Percentiles rank a stretch among this genome's conserved stretches.
These are phyloP conservation scores for Cercopithecus mona DNA, from an alignment of 2,113 vertebrate species.

Conservation along the genomic window DNA sequence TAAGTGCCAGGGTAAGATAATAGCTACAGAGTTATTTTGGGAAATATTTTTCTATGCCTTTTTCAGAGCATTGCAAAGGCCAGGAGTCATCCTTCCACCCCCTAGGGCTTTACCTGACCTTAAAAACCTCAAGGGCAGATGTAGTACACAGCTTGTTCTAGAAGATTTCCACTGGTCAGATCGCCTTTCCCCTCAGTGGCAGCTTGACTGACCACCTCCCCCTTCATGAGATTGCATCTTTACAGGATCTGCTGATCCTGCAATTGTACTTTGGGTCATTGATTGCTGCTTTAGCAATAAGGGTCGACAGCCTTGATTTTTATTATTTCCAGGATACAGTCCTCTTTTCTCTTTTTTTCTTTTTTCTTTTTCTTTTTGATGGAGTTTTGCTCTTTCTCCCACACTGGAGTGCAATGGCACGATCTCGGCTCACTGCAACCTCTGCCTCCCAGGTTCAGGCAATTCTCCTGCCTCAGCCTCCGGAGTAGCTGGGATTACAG, in stretches of 20 bases:
- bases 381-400: no score
- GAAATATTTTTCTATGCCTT: conserved; percentile 34
- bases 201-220: background rate
- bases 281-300: conserved; percentile 40
- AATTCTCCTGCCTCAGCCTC: no score
- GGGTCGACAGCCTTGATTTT: conserved; percentile 16
- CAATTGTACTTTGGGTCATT: background rate
- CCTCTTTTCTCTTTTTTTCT: background rate
- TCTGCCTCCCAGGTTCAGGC: no score
- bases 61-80: conserved; percentile 22
- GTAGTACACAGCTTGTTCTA: conserved; percentile 18
- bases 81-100: background rate
- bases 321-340: background rate
- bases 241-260: conserved; percentile 49
- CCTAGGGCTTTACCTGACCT: conserved; percentile 52
- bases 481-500: no score
- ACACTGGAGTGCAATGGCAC: no score
- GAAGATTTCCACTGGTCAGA: conserved; percentile 42
- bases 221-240: conserved; percentile 58
- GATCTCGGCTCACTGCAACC: no score
- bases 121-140: conserved; percentile 60
- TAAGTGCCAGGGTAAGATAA: conserved; percentile 23
- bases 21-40: conserved; percentile 62
- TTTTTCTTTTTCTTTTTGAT: no score
- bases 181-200: background rate